Percentiles rank a stretch among this genome's conserved stretches.
These are phyloP conservation scores for Paragorgia papillata DNA, from an alignment of 92 coral and sea anemone species.

Conservation along the genomic window DNA sequence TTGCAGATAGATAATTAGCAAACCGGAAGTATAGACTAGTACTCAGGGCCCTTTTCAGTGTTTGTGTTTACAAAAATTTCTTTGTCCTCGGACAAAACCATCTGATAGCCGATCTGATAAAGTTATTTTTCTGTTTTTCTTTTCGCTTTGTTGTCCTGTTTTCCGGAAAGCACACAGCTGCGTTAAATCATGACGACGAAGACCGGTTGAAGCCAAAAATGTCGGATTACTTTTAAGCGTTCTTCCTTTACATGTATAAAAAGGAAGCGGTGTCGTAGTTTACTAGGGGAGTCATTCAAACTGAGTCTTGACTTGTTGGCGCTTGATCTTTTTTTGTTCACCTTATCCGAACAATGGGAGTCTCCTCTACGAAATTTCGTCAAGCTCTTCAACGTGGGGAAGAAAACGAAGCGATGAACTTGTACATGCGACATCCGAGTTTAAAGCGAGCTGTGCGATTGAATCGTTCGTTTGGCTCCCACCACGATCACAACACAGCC, in stretches of 20 bases:
- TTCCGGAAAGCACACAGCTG: no score
- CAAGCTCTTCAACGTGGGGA: conserved; percentile 97
- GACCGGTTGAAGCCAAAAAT: no score
- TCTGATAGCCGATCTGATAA: neutral
- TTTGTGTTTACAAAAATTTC: conserved; percentile 34
- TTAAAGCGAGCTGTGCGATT: conserved; percentile 84
- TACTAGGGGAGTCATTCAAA: no score
- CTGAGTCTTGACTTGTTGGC: neutral
- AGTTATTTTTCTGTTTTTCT: neutral
- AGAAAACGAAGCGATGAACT: conserved; percentile 92
- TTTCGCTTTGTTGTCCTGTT: no score
- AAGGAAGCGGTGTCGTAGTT: no score
- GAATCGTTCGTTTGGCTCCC: conserved; percentile 85
- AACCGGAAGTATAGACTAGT: conserved; percentile 1
- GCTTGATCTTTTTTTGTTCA: neutral
- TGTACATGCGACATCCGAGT: conserved; percentile 84
- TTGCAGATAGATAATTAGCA: no score
- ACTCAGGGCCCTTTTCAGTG: neutral
- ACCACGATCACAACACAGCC: conserved; percentile 76
- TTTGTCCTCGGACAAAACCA: neutral
- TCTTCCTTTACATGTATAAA: neutral
- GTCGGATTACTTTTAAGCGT: no score
- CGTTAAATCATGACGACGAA: no score
- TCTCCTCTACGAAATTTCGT: conserved; percentile 86
- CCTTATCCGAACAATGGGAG: conserved; percentile 65